Evolutionary conservation across 2,113 vertebrate genomes (phyloP), one percentile per base, ranked within the genome.

Genomic region (Zosterops lateralis): DNA sequence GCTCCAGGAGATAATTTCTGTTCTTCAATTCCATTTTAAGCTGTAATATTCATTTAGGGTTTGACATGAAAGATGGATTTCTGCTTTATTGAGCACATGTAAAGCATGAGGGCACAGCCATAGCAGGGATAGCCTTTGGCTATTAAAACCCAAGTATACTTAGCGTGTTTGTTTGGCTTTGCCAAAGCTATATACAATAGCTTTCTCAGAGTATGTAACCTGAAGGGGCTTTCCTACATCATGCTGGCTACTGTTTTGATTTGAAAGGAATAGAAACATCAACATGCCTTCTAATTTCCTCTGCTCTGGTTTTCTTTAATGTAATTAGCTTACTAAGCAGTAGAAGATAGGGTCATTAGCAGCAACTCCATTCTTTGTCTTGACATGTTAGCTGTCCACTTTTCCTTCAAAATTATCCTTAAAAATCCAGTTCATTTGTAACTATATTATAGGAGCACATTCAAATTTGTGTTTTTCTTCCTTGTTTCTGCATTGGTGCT

Each of bases 211-310:
- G 17, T 12, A 16, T 24, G 17, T 91, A 94, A 78, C 78, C 67
- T 48, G 60, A 70, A 91, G 93, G 89, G 87, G 53, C 50, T 95
- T 95, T 95, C 60, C 78, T 91, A 65, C 66, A 76, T 85, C 31
- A 58, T 70, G 25, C 38, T 87, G 74, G 38, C 58, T 95, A 51
- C 67, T 88, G 72, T 91, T 93, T 90, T 89, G 78, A 66, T 95
- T 95, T 93, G 75, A 51, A 87, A 96, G 71, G 32, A 93, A 79
- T 44, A 91, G 56, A 95, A 95, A 92, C 56, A 89, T 73, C 89
- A 95, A 80, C 58, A 70, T 54, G 81, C 87, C 32, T 92, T 87
- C 87, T 89, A 79, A 95, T 95, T 96, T 96, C 89, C 95, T 95
- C 71, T 90, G 87, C 58, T 96, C 81, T 89, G 44, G 29, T 81